Percentiles rank a stretch among this genome's conserved stretches.
Evolutionary conservation across 2,113 vertebrate genomes (phyloP).

Genomic region (Pica pica): DNA sequence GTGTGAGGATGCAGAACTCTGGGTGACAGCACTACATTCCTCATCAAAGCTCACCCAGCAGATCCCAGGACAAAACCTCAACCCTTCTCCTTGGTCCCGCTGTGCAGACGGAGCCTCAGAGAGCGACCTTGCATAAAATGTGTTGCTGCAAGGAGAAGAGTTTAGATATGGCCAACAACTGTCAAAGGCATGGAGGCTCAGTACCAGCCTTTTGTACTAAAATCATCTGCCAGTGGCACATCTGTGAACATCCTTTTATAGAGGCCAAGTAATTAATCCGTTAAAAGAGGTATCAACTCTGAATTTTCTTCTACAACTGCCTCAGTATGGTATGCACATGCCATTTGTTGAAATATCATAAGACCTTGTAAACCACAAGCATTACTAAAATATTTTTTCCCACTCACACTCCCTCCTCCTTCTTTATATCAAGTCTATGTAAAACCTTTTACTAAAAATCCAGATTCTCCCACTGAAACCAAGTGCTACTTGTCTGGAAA

Average conservation of each 20-base stretch:
- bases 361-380: background rate
- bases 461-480: constrained; percentile 35
- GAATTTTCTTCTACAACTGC: background rate
- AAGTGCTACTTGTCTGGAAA: constrained; percentile 12
- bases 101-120: accelerated
- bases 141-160: background rate
- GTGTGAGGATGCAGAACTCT: background rate
- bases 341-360: background rate
- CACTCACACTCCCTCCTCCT: background rate
- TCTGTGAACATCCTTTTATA: background rate
- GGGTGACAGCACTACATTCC: background rate
- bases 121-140: accelerated
- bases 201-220: background rate
- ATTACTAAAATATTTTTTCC: constrained; percentile 14
- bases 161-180: background rate
- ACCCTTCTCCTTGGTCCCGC: accelerated
- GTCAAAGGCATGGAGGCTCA: background rate
- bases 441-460: constrained; percentile 3
- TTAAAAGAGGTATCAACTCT: background rate
- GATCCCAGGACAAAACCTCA: background rate
- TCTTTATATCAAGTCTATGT: background rate
- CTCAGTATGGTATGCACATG: background rate
- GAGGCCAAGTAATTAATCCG: background rate
- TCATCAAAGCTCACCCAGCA: background rate
- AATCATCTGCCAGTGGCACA: background rate